A percentile compares a stretch with the other conserved stretches of the same genome.
phyloP scores from a whole-genome alignment of 2,797 vertebrate species.

The Thaleichthys pacificus region DNA sequence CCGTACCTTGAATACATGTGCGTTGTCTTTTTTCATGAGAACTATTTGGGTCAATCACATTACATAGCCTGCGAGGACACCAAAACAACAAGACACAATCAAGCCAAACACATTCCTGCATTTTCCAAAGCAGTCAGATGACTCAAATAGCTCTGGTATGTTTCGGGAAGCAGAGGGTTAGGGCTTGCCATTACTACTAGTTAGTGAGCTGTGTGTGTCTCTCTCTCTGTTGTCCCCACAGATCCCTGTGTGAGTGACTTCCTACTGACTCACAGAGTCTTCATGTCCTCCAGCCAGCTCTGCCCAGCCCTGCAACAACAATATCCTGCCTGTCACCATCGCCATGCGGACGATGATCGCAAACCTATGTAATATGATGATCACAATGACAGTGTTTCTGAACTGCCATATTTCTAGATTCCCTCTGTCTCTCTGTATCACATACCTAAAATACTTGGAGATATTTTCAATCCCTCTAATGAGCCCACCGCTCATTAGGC shows the following conservation, averaged over 20 bases:
- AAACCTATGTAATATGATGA: too few species aligned
- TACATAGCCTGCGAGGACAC: conserved; percentile 2
- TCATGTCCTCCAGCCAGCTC: conserved; percentile 90
- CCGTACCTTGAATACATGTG: too few species aligned
- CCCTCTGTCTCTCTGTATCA: not conserved
- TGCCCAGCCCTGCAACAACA: conserved; percentile 87
- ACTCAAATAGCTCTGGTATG: conserved; percentile 19
- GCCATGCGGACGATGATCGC: not conserved
- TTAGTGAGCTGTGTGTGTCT: conserved; percentile 21
- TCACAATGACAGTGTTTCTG: not conserved
- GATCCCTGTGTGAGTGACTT: conserved; percentile 89
- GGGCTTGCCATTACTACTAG: not conserved
- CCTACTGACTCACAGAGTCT: conserved; percentile 88
- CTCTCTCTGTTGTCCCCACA: conserved; percentile 56
- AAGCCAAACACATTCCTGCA: conserved; percentile 18
- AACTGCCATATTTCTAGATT: not conserved
- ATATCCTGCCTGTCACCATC: conserved; percentile 78
- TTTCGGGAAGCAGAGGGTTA: not conserved
- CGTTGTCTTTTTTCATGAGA: too few species aligned
- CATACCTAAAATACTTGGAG: not conserved
- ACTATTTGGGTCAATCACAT: conserved; percentile 1
- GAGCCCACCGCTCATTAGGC: not conserved
- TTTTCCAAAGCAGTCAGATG: conserved; percentile 23
- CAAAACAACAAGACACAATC: not conserved
- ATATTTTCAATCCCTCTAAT: not conserved